A percentile compares a stretch with the other conserved stretches of the same genome.
phyloP scores from a whole-genome alignment of 2,113 vertebrate species.

The Pelobates fuscus region DNA sequence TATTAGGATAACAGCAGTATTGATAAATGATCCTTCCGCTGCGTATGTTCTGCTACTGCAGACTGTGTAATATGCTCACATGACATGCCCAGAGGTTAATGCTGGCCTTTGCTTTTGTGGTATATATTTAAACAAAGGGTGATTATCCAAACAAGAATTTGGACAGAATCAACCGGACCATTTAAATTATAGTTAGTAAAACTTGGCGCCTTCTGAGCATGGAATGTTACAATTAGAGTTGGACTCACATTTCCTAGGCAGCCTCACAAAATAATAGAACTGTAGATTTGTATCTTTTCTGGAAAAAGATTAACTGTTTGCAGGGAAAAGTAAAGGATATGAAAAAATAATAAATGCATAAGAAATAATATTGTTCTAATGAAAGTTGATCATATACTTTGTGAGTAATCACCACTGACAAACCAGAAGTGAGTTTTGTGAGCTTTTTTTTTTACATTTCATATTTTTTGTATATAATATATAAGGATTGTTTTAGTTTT shows the following conservation, averaged over 20 bases:
- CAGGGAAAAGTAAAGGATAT: conserved; percentile 46
- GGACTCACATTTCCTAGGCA: conserved; percentile 68
- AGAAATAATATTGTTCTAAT: too few species aligned
- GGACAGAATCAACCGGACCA: conserved; percentile 69
- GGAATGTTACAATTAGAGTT: conserved; percentile 76
- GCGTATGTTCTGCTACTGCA: conserved; percentile 72
- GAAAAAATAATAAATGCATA: too few species aligned
- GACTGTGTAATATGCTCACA: conserved; percentile 83
- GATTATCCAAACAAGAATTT: conserved; percentile 86
- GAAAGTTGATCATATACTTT: too few species aligned
- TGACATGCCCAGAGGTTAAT: conserved; percentile 77
- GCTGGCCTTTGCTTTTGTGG: conserved; percentile 69
- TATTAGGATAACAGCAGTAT: too few species aligned
- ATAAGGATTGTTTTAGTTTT: too few species aligned
- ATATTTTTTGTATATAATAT: too few species aligned
- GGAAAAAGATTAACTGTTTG: conserved; percentile 71
- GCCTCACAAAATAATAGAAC: conserved; percentile 66
- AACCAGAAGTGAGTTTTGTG: too few species aligned
- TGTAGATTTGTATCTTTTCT: conserved; percentile 71
- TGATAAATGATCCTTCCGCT: conserved; percentile 80
- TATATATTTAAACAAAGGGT: conserved; percentile 81
- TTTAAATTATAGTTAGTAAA: conserved; percentile 78
- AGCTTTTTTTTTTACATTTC: too few species aligned
- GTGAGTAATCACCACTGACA: too few species aligned
- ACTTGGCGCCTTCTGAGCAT: conserved; percentile 74